Evolutionary conservation across 2,113 vertebrate genomes (phyloP).

Genomic region (Daubentonia madagascariensis): DNA sequence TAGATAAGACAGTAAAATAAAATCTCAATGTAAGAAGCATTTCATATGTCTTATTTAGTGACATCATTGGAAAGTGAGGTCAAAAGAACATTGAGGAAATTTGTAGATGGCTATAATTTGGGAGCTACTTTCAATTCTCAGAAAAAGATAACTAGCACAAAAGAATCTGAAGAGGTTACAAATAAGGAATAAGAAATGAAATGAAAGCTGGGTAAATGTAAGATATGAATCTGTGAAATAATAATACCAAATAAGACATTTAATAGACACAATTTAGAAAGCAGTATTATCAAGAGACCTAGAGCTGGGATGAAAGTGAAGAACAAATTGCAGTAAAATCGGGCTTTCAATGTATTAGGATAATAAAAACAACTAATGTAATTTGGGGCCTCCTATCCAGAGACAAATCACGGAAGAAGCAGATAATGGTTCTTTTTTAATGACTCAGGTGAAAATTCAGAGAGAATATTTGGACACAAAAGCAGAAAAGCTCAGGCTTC

Average conservation of each 20-base stretch:
- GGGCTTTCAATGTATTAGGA: neutral
- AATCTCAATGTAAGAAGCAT: neutral
- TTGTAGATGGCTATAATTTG: neutral
- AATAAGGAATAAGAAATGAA: conserved; percentile 44
- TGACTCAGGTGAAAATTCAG: conserved; percentile 25
- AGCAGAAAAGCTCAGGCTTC: neutral
- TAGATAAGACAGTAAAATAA: neutral
- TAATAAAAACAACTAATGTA: conserved; percentile 38
- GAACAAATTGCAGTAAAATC: conserved; percentile 47
- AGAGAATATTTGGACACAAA: neutral
- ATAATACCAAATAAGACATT: conserved; percentile 50
- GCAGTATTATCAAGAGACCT: conserved; percentile 30
- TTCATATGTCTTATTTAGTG: neutral
- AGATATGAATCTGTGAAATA: conserved; percentile 45
- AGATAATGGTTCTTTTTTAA: conserved; percentile 7
- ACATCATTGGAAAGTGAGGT: neutral
- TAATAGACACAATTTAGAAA: conserved; percentile 52
- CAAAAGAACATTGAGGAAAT: conserved; percentile 13
- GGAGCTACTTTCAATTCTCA: conserved; percentile 11
- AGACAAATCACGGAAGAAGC: neutral
- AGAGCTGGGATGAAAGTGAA: conserved; percentile 5
- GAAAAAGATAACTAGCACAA: neutral
- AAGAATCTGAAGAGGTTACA: conserved; percentile 16
- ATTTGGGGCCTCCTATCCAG: neutral
- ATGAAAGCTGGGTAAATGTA: neutral